Conservation (phyloP, 2,113 vertebrate species). For the Periophthalmodon schlosseri region DNA sequence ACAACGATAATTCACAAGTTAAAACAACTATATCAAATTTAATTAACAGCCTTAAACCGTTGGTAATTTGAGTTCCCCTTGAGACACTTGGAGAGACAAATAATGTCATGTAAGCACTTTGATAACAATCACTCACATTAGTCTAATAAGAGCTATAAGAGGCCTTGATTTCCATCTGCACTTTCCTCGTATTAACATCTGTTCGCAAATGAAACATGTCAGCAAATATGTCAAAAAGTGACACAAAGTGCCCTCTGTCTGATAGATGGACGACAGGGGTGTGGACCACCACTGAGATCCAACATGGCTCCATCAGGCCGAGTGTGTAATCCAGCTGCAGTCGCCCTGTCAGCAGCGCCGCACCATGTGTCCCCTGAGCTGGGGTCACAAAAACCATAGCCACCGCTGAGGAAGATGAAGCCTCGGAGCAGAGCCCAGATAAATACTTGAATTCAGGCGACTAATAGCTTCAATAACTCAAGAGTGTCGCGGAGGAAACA, state of each 20-base stretch:
- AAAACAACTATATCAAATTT: not conserved
- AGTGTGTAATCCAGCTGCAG: constrained; percentile 70
- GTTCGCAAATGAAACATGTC: constrained; percentile 72
- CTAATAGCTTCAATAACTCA: constrained; percentile 94
- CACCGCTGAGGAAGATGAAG: constrained; percentile 75
- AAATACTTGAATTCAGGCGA: constrained; percentile 88
- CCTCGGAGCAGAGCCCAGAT: constrained; percentile 77
- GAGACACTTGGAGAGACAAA: constrained; percentile 45
- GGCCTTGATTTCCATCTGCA: constrained; percentile 69
- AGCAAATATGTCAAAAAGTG: constrained; percentile 67
- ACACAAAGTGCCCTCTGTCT: constrained; percentile 73
- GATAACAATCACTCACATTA: constrained; percentile 61
- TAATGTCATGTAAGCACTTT: constrained; percentile 52
- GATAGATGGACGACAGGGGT: constrained; percentile 71
- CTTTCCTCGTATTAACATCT: constrained; percentile 66
- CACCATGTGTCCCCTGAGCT: constrained; percentile 61
- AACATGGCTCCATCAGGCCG: constrained; percentile 72
- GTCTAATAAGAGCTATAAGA: constrained; percentile 54
- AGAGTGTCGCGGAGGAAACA: constrained; percentile 84
- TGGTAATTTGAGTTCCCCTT: constrained; percentile 4
- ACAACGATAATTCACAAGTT: constrained; percentile 7
- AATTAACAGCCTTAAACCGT: not conserved
- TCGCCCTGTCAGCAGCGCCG: constrained; percentile 59
- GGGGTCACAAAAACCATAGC: constrained; percentile 58
- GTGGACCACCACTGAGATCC: constrained; percentile 80